These are phyloP conservation scores for Virgularia gustaviana DNA, from an alignment of 92 coral and sea anemone species.

Conservation along the genomic window DNA sequence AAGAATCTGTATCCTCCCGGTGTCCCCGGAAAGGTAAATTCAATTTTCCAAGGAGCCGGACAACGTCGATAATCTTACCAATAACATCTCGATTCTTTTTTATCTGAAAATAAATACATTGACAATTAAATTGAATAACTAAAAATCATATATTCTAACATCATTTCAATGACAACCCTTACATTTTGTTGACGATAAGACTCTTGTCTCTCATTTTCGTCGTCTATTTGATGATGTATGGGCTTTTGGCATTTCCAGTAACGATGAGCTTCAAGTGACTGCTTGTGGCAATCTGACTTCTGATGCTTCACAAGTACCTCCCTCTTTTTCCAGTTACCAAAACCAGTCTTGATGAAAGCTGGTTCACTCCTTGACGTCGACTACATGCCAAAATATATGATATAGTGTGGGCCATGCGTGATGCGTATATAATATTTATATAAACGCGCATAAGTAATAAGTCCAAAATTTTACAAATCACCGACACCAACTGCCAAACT, in stretches of 20 bases:
- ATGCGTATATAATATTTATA: no score
- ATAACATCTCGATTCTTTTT: slow-evolving; percentile 26
- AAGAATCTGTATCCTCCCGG: slow-evolving; percentile 5
- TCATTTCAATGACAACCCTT: no score
- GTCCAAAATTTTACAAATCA: no score
- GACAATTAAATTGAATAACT: slow-evolving; percentile 2
- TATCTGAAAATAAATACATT: slow-evolving; percentile 19
- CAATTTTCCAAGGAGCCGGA: no score
- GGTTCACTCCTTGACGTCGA: slow-evolving; percentile 18
- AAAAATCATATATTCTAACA: neutral
- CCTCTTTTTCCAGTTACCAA: slow-evolving; percentile 19
- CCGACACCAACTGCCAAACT: no score
- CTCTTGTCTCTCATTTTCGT: slow-evolving; percentile 15
- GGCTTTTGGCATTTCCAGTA: slow-evolving; percentile 24
- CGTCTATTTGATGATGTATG: slow-evolving; percentile 5
- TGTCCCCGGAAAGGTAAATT: no score
- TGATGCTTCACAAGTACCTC: slow-evolving; percentile 20
- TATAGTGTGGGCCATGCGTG: no score
- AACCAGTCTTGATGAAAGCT: slow-evolving; percentile 13
- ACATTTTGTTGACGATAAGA: slow-evolving; percentile 7
- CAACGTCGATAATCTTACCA: slow-evolving; percentile 22
- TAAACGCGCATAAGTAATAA: no score
- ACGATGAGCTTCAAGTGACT: slow-evolving; percentile 14
- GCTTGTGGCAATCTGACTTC: slow-evolving; percentile 33
- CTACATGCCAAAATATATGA: no score